Base-by-base conservation (phyloP, 35 echinoderm and acorn worm species). In the Amphiura filiformis region DNA sequence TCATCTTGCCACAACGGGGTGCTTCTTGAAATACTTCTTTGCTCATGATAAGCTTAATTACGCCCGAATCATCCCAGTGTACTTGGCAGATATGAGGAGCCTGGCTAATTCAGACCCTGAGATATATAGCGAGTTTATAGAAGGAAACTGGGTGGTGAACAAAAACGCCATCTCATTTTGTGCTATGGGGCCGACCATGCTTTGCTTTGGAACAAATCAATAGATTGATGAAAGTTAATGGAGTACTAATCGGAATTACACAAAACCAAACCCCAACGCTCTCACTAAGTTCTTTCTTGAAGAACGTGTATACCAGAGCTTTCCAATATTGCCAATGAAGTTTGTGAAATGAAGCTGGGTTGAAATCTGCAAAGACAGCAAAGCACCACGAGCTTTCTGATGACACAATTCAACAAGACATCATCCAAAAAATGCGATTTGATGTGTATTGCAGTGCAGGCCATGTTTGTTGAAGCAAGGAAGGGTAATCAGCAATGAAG, bases 301-400 rank as follows among this genome's bases (percentile, higher is more conserved):
- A n/a, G n/a, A n/a, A n/a, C 1, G 75, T 83, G n/a, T 38, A 79
- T 1, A n/a, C 79, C 88, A 75, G 79, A 90, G n/a, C 80, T 90
- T 31, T 41, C 57, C 7, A 17, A 52, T 0, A 36, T 90, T 30
- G 52, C 49, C 13, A 30, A 13, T 30, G 47, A 78, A 80, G 77
- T 76, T 31, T 5, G 40, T 0, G 28, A 41, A 22, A 56, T 88
- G 40, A n/a, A n/a, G 86, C 86, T 47, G 86, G 86, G 34, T 42
- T 64, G 56, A n/a, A n/a, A n/a, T 34, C 56, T 70, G 20, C 15
- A 49, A 70, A 70, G 1, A 30, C 61, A 70, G 49, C 15, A 56
- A 3, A 79, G 7, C 86, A 88, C 76, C 86, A 88, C 47, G 86
- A 88, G 34, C 34, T 75, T 23, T 88, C 86, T 31, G 37, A 78